Evolutionary conservation across 2,797 vertebrate genomes (phyloP).

Genomic region (Gallirallus australis): DNA sequence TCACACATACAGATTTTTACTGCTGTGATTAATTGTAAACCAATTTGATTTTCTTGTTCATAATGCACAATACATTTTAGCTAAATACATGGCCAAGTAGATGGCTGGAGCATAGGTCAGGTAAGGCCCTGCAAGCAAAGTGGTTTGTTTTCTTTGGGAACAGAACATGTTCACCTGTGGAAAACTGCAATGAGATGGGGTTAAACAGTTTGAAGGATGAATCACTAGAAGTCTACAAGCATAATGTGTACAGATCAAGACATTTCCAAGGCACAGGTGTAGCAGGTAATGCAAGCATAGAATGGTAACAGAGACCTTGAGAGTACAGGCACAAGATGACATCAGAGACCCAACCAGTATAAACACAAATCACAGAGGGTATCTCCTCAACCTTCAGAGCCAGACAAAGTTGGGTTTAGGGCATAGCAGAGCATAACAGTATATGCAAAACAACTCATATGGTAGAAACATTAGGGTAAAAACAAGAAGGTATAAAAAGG

Average conservation of each 20-base stretch:
- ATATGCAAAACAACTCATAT: neutral
- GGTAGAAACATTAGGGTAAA: neutral
- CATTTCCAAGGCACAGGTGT: neutral
- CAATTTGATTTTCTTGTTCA: neutral
- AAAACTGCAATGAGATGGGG: neutral
- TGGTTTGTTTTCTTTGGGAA: neutral
- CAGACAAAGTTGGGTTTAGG: neutral
- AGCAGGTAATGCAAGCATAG: neutral
- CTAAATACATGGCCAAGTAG: neutral
- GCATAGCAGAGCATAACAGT: neutral
- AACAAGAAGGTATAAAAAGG: neutral
- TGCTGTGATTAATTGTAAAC: neutral
- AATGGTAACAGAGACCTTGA: neutral
- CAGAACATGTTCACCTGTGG: neutral
- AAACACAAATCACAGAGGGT: neutral
- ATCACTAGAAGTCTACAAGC: neutral
- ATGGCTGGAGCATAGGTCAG: neutral
- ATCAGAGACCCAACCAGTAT: neutral
- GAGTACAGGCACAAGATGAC: neutral
- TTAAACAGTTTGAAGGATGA: neutral
- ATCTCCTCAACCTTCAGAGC: neutral
- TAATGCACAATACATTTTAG: neutral
- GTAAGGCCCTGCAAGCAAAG: neutral
- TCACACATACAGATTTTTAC: neutral
- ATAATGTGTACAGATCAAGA: neutral